A percentile compares a stretch with the other conserved stretches of the same genome.
Evolutionary conservation across 2,113 vertebrate species (phyloP).

Genomic region (Vimba vimba): DNA sequence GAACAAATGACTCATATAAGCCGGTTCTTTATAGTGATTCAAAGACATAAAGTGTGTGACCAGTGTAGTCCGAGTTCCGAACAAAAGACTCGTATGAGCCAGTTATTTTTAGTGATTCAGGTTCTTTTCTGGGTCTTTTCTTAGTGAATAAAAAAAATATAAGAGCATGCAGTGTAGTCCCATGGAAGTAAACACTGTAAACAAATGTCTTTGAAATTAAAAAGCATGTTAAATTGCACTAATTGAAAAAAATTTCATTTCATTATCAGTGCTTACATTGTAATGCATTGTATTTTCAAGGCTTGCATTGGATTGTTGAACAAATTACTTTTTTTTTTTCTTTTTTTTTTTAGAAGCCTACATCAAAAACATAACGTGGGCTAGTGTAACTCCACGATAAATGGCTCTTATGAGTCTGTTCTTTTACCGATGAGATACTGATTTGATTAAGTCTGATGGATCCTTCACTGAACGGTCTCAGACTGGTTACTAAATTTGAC

Average conservation of each 20-base stretch:
- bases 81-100: neutral
- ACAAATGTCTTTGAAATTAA: too few relatives aligned
- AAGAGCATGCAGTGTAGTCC: neutral
- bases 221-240: too few relatives aligned
- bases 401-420: neutral
- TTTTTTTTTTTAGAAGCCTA: neutral
- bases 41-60: neutral
- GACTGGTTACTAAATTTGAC: neutral
- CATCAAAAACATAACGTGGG: neutral
- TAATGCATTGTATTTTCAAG: too few relatives aligned
- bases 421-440: neutral
- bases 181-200: too few relatives aligned
- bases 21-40: neutral
- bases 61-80: neutral
- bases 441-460: neutral
- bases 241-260: too few relatives aligned
- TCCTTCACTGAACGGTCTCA: neutral
- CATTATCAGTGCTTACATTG: too few relatives aligned
- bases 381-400: neutral
- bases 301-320: neutral
- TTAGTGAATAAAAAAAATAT: neutral
- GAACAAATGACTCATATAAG: neutral
- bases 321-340: neutral
- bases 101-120: neutral
- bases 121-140: neutral